phyloP scores from a whole-genome alignment of 2,888 invertebrate species.

The Notodonta ziczac region DNA sequence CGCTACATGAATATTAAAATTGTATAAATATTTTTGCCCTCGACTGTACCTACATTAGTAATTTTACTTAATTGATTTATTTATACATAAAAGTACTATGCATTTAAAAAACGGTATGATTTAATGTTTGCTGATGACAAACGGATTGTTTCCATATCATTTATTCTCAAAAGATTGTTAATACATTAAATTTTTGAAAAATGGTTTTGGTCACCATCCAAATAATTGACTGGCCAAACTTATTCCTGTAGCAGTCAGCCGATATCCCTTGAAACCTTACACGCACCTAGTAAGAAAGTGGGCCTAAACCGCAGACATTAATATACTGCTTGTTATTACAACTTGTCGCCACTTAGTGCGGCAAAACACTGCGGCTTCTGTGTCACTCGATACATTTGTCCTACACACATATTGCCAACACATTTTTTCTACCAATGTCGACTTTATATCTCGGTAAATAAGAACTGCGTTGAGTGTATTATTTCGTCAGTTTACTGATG shows the following conservation, averaged over 20 bases:
- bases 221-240: slow-evolving; percentile 3
- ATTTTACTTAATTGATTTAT: too few relatives aligned
- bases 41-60: too few relatives aligned
- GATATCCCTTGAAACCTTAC: slow-evolving; percentile 44
- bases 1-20: too few relatives aligned
- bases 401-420: not conserved
- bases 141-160: not conserved
- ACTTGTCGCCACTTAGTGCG: slow-evolving; percentile 72
- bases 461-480: slow-evolving; percentile 11
- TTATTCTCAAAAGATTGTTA: not conserved
- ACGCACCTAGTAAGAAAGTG: slow-evolving; percentile 47
- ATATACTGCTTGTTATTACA: slow-evolving; percentile 76
- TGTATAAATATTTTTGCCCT: too few relatives aligned
- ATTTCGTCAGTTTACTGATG: slow-evolving; percentile 25
- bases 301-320: slow-evolving; percentile 46
- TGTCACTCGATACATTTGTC: slow-evolving; percentile 61
- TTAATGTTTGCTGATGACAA: too few relatives aligned
- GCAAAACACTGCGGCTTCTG: slow-evolving; percentile 56
- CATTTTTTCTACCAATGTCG: slow-evolving; percentile 14
- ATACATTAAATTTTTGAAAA: not conserved
- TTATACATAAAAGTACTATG: too few relatives aligned
- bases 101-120: too few relatives aligned
- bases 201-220: not conserved
- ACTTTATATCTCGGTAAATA: slow-evolving; percentile 19
- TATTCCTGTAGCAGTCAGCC: slow-evolving; percentile 6